Evolutionary conservation across 2,888 invertebrate genomes (phyloP).

Genomic region (Zaprionus obscuricornis): DNA sequence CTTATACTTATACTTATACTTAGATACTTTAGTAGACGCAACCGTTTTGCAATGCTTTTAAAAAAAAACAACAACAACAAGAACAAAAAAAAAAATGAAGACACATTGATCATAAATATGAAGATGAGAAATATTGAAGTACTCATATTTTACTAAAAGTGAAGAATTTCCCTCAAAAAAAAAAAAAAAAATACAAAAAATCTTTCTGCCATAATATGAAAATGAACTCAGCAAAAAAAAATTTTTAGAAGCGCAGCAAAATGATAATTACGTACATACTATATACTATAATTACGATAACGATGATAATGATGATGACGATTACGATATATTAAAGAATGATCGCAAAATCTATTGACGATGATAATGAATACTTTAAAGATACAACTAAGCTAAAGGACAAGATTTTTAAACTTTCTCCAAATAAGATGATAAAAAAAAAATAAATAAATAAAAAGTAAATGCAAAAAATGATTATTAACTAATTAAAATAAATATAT

Average conservation of each 20-base stretch:
- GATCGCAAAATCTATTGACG: no score
- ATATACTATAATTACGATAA: constrained; percentile 16
- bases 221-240: constrained; percentile 46
- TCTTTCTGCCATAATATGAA: constrained; percentile 43
- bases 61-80: constrained; percentile 18
- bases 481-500: constrained; percentile 5
- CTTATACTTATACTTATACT: constrained; percentile 45
- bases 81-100: constrained; percentile 18
- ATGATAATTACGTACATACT: constrained; percentile 17
- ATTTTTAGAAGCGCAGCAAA: constrained; percentile 43
- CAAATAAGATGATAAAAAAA: constrained; percentile 48
- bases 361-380: constrained; percentile 62
- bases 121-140: constrained; percentile 21
- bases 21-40: constrained; percentile 63
- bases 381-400: constrained; percentile 55
- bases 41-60: constrained; percentile 68
- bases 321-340: no score
- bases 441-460: constrained; percentile 8
- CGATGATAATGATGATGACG: constrained; percentile 25
- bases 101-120: constrained; percentile 5
- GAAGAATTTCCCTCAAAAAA: constrained; percentile 11
- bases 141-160: constrained; percentile 42
- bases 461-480: constrained; percentile 24
- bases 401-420: constrained; percentile 67
- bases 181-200: constrained; percentile 39